A percentile compares a stretch with the other conserved stretches of the same genome.
Conservation (phyloP, 2,797 vertebrate species). For the Lacerta agilis region DNA sequence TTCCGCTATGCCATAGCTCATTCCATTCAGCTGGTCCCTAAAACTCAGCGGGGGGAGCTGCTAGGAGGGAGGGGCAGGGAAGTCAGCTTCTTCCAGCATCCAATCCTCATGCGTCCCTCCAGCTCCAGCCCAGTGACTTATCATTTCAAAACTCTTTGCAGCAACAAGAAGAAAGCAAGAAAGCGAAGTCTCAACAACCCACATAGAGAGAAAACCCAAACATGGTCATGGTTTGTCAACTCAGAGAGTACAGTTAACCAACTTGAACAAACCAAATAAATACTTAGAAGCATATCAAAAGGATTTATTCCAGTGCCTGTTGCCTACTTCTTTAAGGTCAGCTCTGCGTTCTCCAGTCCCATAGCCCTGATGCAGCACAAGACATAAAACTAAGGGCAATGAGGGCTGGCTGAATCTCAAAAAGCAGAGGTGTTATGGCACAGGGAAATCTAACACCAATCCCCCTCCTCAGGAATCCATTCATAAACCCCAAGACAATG, state of each 20-base stretch:
- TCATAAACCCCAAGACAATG: background rate
- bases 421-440: background rate
- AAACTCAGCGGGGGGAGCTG: background rate
- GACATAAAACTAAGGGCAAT: background rate
- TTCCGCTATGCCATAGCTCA: background rate
- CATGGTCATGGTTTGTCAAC: background rate
- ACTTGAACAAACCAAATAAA: constrained; percentile 48
- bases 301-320: background rate
- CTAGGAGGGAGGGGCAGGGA: background rate
- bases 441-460: background rate
- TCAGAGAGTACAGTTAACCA: constrained; percentile 24
- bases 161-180: constrained; percentile 22
- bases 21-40: background rate
- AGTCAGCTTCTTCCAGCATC: background rate
- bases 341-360: background rate
- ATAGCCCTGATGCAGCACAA: background rate
- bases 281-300: constrained; percentile 17
- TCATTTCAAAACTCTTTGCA: constrained; percentile 41
- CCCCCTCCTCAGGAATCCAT: background rate
- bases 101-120: background rate
- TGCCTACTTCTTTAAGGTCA: constrained; percentile 30
- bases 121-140: constrained; percentile 29
- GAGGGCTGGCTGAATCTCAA: background rate
- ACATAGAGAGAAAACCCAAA: background rate
- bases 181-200: background rate